Base-by-base conservation (phyloP, 53 echinoderm and acorn worm genomes). In the Zoroaster sp. region DNA sequence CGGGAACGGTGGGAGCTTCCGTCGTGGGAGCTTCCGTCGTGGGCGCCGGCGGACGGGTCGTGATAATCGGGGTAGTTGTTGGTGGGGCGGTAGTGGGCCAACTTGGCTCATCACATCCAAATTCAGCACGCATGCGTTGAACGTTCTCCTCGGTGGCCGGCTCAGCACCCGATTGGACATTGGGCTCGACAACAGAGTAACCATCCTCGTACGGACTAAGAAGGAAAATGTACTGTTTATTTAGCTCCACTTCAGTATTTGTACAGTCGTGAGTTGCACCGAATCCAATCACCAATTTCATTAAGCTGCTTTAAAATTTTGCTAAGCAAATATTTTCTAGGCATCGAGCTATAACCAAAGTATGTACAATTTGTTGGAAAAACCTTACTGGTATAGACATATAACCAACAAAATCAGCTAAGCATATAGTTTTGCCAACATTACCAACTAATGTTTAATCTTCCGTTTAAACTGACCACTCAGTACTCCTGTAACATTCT, bases 111-210 rank as follows among this genome's bases (percentile, higher is more conserved):
- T 66, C 15, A 43, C 88, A 88, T 7, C 63, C 39, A 53, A 20
- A 88, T 3, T 15, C 7, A 42, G 15, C 34, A 23, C 18, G 17
- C 83, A 83, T 83, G 83, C 31, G 43, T 45, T 68, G 69, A 25
- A 68, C 23, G 45, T 45, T 69, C 17, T 83, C 69, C 32, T 67
- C 68, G 25, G 69, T 83, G 45, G 83, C 69, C 46, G 31, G 43
- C 42, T 74, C 75, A 7, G 80, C 89, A 28, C 40, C 89, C 14
- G 40, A 1, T 69, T 89, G 89, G 18, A 41, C 40, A 38, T 79
- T 89, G 20, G 12, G 20, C 73, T 89, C 89, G 1, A 89, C 89
- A 23, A 89, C 53, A 10, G 72, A 71, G 78, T 77, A 89, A 20
- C 55, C 72, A 32, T 15, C 36, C 72, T 89, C 78, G 73, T 37